phyloP scores from a whole-genome alignment of 2,113 vertebrate species.

The Pituophis catenifer region DNA sequence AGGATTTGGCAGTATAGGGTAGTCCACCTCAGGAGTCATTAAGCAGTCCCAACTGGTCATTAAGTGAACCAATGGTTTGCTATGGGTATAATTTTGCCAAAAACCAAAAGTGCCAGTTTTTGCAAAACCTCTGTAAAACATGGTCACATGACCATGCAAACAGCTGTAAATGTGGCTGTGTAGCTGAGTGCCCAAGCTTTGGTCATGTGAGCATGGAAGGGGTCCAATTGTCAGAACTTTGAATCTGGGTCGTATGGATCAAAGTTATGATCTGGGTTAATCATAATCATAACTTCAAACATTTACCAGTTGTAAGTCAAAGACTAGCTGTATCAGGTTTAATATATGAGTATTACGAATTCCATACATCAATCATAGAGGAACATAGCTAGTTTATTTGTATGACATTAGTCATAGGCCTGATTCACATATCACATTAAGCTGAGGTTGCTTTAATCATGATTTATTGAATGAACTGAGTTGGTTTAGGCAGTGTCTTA shows the following conservation, averaged over 20 bases:
- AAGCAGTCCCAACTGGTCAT: not conserved
- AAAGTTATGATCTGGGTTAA: not conserved
- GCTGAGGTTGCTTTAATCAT: not conserved
- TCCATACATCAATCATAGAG: not conserved
- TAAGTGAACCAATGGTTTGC: not conserved
- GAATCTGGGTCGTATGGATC: not conserved
- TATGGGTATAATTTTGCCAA: not conserved
- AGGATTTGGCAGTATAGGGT: not conserved
- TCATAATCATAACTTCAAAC: not conserved
- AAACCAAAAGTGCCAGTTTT: not conserved
- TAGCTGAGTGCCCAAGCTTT: not conserved
- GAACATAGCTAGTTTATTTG: not conserved
- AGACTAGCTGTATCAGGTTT: not conserved
- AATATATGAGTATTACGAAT: not conserved
- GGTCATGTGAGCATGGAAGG: not conserved
- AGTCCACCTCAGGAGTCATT: not conserved
- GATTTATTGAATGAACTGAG: not conserved
- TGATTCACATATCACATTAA: not conserved
- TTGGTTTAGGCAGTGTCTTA: not conserved
- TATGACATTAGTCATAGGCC: not conserved
- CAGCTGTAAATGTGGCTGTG: not conserved
- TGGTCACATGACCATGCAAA: not conserved
- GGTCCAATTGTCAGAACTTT: not conserved
- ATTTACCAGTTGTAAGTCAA: not conserved
- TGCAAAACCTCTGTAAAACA: not conserved